Base-by-base conservation (phyloP, 2,888 invertebrate genomes). In the Scaptomyza cyrtandrae region DNA sequence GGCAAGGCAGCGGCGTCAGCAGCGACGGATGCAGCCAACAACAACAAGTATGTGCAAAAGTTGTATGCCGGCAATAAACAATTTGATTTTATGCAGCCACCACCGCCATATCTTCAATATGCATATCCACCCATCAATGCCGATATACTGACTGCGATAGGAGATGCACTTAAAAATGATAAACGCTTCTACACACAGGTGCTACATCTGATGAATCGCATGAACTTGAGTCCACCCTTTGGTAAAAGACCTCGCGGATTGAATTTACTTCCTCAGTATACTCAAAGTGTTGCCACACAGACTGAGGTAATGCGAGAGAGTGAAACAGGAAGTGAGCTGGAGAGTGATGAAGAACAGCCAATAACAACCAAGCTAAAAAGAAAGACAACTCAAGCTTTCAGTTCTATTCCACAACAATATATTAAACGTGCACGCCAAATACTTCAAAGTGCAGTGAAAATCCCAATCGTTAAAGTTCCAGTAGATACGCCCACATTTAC, bases 161-260 rank as follows among this genome's bases (percentile, higher is more conserved):
- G 95, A 5, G 94, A 95, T 91, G 94, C 95, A 29, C 92, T 98
- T 61, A 94, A 95, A 59, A 94, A 94, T 14, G 95, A 97, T 78
- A 96, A 96, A 57, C 95, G 95, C 82, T 96, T 98, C 91, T 98
- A 98, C 90, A 95, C 94, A 1, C 95, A 96, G 93, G 95, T 96
- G 10, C 90, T 98, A 49, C 98, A 98, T 93, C 93, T 98, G 56
- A 98, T 98, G 98, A 98, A 98, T 90, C 96, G 96, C 92, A 97
- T 98, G 97, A 96, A 96, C 90, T 92, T 98, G 52, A 95, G 96
- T 16, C 94, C 95, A 45, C 98, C 98, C 0, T 98, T 98, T 92
- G 94, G 93, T 16, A 90, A 92, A 76, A 80, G 77, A 24, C 29
- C 70, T 6, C 10, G 54, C 6, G 57, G 64, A 1, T 3, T 79